phyloP scores from a whole-genome alignment of 2,797 vertebrate species.

The Ataeniobius toweri region DNA sequence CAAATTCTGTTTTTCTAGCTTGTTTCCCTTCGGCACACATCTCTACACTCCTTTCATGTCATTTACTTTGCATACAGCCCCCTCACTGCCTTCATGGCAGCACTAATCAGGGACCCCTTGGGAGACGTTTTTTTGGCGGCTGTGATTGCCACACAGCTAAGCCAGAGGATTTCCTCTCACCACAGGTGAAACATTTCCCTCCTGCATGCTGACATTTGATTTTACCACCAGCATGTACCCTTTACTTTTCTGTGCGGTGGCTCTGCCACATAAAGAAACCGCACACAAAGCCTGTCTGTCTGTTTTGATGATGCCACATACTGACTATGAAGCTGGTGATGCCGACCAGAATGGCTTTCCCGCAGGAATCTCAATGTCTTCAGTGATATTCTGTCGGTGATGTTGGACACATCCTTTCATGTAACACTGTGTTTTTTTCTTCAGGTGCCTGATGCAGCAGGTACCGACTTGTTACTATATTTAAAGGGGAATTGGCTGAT shows the following conservation, averaged over 20 bases:
- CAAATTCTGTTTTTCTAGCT: neutral
- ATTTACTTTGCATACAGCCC: constrained; percentile 29
- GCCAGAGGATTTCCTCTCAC: constrained; percentile 34
- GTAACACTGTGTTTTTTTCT: neutral
- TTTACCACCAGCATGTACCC: constrained; percentile 30
- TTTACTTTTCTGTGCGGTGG: constrained; percentile 33
- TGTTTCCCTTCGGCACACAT: constrained; percentile 1
- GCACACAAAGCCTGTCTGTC: constrained; percentile 28
- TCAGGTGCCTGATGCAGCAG: neutral
- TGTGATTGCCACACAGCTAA: constrained; percentile 40
- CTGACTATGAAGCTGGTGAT: constrained; percentile 23
- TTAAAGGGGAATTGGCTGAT: neutral
- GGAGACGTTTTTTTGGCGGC: constrained; percentile 33
- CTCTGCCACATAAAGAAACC: constrained; percentile 22
- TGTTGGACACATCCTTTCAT: constrained; percentile 28
- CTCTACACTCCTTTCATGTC: neutral
- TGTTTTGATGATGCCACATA: constrained; percentile 18
- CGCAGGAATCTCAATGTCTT: constrained; percentile 30
- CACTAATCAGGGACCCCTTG: constrained; percentile 47
- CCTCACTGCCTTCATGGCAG: constrained; percentile 29
- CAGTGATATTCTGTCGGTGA: constrained; percentile 14
- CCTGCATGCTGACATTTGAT: constrained; percentile 43
- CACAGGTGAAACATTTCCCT: constrained; percentile 36
- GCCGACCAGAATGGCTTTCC: constrained; percentile 25
- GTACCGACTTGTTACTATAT: constrained; percentile 1